A percentile compares a stretch with the other conserved stretches of the same genome.
These are phyloP conservation scores for Ernsta delagoae DNA, from an alignment of 2,888 invertebrate genomes.

Conservation along the genomic window DNA sequence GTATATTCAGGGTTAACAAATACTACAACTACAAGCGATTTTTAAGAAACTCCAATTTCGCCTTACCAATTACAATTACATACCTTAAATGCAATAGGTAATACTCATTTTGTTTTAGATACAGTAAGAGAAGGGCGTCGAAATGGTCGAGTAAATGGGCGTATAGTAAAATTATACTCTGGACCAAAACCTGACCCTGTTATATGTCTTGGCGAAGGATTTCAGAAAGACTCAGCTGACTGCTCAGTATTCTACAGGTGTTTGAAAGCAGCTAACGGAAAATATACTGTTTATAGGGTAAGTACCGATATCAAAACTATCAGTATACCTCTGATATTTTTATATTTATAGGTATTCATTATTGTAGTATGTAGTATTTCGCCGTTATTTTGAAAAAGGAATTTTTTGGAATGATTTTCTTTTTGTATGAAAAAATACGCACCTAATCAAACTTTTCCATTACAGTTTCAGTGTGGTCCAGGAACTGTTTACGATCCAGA, in stretches of 20 bases:
- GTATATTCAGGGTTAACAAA: no score
- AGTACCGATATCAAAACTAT: neutral
- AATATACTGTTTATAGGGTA: constrained; percentile 83
- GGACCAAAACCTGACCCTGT: constrained; percentile 70
- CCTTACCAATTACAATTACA: no score
- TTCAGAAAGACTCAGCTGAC: constrained; percentile 88
- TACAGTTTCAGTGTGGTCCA: constrained; percentile 89
- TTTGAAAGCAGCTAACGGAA: constrained; percentile 84
- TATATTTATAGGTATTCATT: no score
- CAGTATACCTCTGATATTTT: no score
- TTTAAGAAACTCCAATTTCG: no score
- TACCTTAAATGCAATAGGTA: no score
- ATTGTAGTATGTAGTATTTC: no score
- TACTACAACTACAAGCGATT: no score
- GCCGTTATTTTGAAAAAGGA: no score
- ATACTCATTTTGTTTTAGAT: constrained; percentile 12
- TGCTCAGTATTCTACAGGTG: constrained; percentile 92
- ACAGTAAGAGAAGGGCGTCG: constrained; percentile 38
- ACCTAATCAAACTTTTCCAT: constrained; percentile 4
- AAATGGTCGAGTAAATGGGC: constrained; percentile 49
- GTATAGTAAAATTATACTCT: constrained; percentile 71
- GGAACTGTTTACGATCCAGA: constrained; percentile 91
- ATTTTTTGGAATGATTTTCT: no score
- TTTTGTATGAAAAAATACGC: no score
- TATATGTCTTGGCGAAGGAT: constrained; percentile 88